These are phyloP conservation scores for Trissonchulus sp. DNA, from an alignment of 2,888 invertebrate species.

Conservation along the genomic window DNA sequence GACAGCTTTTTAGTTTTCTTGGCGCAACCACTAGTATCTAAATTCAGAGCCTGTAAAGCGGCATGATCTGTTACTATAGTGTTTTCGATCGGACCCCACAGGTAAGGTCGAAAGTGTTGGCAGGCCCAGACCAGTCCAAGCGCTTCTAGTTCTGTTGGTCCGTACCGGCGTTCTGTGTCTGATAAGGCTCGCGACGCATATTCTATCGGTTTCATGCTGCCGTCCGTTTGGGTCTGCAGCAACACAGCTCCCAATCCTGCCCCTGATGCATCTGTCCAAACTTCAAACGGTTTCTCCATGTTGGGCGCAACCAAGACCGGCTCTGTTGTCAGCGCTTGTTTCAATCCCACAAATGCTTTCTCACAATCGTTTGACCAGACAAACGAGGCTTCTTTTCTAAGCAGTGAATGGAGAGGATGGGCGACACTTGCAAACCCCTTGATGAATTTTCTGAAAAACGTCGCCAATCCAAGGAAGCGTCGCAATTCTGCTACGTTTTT, in stretches of 20 bases:
- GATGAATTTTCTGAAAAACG: neutral
- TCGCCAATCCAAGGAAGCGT: neutral
- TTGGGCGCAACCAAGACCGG: neutral
- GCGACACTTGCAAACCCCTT: neutral
- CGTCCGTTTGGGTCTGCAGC: conserved; percentile 4
- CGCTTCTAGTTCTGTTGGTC: neutral
- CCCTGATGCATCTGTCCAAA: conserved; percentile 1
- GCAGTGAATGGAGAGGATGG: neutral
- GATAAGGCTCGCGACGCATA: neutral
- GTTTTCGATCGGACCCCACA: too few relatives aligned
- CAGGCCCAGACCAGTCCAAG: neutral
- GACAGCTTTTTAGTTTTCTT: too few relatives aligned
- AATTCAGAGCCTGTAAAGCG: too few relatives aligned
- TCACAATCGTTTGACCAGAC: neutral
- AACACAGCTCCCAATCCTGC: neutral
- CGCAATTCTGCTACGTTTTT: neutral
- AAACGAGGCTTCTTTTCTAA: neutral
- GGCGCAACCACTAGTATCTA: too few relatives aligned
- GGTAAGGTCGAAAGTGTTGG: neutral
- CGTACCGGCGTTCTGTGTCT: neutral
- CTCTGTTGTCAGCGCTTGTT: neutral
- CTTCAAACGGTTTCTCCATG: neutral
- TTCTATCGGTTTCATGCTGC: neutral
- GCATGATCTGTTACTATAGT: too few relatives aligned
- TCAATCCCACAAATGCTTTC: neutral